Evolutionary conservation across 2,113 vertebrate genomes (phyloP), one percentile per base, ranked within the genome.

Genomic region (Bucco capensis): DNA sequence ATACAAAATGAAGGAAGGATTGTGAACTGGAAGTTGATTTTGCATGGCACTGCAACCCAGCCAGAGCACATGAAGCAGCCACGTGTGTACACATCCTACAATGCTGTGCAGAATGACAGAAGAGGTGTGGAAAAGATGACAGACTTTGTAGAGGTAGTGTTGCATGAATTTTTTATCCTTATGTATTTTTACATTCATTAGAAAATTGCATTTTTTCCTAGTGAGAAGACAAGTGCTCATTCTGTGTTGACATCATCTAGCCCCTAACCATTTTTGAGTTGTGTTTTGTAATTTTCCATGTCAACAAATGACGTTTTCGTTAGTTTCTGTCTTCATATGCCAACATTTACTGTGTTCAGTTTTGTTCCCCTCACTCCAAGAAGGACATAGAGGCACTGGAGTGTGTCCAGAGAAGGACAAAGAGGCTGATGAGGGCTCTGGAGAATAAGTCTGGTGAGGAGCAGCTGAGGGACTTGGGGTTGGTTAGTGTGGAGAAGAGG

Each of bases 81-180:
- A 4, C 98, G 99, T 35, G 97, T 99, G 9, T 99, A 99, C 89
- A 98, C 98, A 0, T 98, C 99, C n/a, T 99, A 99, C 95, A 99
- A 99, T 16, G 98, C 99, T 0, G 99, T 99, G 40, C 99, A 99
- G 88, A 99, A 99, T 3, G 99, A 99, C 94, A 97, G 99, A 19
- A 98, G 99, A 74, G 99, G 99, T 9, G 98, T 98, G 79, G 99
- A 99, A 81, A 99, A 98, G 80, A 98, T 98, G 98, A 97, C 97
- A 0, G 98, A 98, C 56, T 96, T 96, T 44, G 84, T 93, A 70
- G 98, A 99, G 98, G 99, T 99, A 86, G 64, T 92, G 2, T 47
- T 44, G 24, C 2, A 12, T 51, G 49, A 42, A 61, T 60, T 64
- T 37, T 67, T 54, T 65, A n/a, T 38, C 31, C 37, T 22, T 9